Conservation (phyloP, 2,797 vertebrate genomes). For the Leptodactylus fallax region DNA sequence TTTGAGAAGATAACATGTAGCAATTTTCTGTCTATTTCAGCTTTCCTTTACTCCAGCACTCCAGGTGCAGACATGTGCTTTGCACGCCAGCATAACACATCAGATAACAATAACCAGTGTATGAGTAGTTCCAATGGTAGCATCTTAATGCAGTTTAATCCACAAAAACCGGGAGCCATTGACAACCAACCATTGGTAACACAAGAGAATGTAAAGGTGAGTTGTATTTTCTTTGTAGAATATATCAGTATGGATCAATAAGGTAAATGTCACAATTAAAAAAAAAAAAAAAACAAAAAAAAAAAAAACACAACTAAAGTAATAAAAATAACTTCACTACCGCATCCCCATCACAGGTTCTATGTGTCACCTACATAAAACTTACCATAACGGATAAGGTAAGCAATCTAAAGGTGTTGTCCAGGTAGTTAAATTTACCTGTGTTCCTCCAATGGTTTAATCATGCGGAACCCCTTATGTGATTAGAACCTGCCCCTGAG, state of each 20-base stretch:
- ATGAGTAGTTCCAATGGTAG: slow-evolving; percentile 88
- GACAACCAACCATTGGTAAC: slow-evolving; percentile 95
- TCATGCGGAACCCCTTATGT: too few species aligned
- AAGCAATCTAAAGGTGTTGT: too few species aligned
- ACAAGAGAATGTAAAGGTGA: slow-evolving; percentile 92
- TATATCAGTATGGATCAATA: too few species aligned
- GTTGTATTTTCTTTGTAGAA: background rate
- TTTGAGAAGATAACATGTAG: background rate
- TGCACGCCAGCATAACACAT: slow-evolving; percentile 88
- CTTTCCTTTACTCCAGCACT: slow-evolving; percentile 79
- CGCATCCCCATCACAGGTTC: too few species aligned
- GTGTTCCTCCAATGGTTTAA: too few species aligned
- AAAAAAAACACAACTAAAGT: too few species aligned
- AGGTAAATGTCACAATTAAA: background rate
- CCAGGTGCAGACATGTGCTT: slow-evolving; percentile 89
- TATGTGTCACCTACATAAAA: too few species aligned
- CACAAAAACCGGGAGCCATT: slow-evolving; percentile 95
- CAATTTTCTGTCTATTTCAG: slow-evolving; percentile 70
- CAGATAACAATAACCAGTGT: slow-evolving; percentile 96
- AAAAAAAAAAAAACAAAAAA: too few species aligned
- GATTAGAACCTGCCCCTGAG: too few species aligned
- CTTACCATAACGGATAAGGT: too few species aligned
- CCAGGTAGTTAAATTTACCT: too few species aligned
- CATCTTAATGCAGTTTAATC: slow-evolving; percentile 83
- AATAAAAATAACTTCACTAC: too few species aligned